Base-by-base conservation (phyloP, 23 tunicate species). In the Diplosoma virens region DNA sequence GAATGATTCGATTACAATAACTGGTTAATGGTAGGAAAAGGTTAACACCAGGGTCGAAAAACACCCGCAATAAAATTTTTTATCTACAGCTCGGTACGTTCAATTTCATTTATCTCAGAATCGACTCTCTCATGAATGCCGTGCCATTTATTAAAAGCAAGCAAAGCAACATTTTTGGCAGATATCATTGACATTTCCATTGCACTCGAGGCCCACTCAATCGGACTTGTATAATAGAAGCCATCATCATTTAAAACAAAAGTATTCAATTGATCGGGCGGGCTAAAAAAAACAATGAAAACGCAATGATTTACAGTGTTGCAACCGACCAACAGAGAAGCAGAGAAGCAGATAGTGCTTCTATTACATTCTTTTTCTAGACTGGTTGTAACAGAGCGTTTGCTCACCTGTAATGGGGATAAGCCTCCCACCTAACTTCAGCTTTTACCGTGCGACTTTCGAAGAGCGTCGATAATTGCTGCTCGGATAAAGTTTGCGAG, bases 151-250 rank as follows among this genome's bases (percentile, higher is more conserved):
- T 90, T 84, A 58, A 68, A 90, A 11, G 97, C 89, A 5, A 90
- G 73, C 53, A 90, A 53, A 7, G 86, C 97, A 30, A 82, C 86
- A 66, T 90, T 90, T 79, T 84, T 84, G 1, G 78, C 90, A 17
- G 97, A 84, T 24, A 90, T 79, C 32, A 84, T 20, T 1, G 97
- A 90, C 90, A 84, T 90, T 74, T 90, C 97, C 65, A 90, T 90
- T 0, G 97, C 90, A 47, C 87, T 81, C 23, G 97, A 90, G 1
- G 86, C 86, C 86, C 97, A 83, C 70, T 90, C 97, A 20, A 90
- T 79, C 0, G 97, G 90, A 58, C 90, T 84, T 0, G 90, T 84
- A 79, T 90, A 90, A 47, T 84, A 90, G 0, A 90, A 32, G 0
- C 97, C 97, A 0, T 59, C 59, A 0, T 55, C 25, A 37, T 90